These are phyloP conservation scores for Gracilinanus agilis DNA, from an alignment of 2,113 vertebrate genomes.

Conservation along the genomic window DNA sequence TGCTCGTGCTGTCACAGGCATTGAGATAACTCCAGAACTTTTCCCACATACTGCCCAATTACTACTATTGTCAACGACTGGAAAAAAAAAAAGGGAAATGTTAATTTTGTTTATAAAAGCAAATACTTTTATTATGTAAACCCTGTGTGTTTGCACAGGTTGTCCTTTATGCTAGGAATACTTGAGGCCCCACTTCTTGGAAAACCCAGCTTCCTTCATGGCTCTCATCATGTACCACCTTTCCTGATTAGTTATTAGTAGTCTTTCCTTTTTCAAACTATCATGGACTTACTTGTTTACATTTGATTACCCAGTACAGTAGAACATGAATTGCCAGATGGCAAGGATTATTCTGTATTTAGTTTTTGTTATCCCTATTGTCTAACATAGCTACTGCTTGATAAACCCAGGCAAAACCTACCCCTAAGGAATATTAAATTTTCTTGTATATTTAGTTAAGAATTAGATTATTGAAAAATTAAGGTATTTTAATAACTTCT, in stretches of 20 bases:
- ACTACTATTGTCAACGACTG: constrained; percentile 98
- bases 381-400: background rate
- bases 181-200: background rate
- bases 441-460: background rate
- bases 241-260: background rate
- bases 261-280: background rate
- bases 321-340: background rate
- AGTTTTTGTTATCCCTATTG: background rate
- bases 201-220: background rate
- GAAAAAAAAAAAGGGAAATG: constrained; percentile 56
- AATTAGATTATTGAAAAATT: background rate
- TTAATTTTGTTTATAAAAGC: background rate
- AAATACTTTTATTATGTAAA: background rate
- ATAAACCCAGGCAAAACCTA: background rate
- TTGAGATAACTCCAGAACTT: constrained; percentile 95
- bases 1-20: constrained; percentile 90
- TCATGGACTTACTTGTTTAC: background rate
- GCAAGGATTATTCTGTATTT: background rate
- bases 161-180: background rate
- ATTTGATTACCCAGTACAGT: background rate
- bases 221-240: background rate
- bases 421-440: background rate
- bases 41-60: constrained; percentile 99
- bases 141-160: background rate
- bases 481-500: background rate